Base-by-base conservation (phyloP, 1,140 invertebrate genomes). In the Rhynchophorus ferrugineus region DNA sequence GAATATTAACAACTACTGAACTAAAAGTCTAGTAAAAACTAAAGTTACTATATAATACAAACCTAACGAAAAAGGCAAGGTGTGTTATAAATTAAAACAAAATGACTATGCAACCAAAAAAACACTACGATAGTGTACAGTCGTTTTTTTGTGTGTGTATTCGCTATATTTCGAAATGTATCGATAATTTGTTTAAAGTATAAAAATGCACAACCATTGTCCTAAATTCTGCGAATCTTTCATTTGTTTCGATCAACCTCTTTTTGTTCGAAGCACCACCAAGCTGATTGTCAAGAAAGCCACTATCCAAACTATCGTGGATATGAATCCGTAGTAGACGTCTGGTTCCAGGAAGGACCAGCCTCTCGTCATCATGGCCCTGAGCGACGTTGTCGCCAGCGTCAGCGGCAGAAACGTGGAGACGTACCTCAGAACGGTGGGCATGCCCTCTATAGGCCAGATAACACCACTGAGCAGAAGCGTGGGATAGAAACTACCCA, bases 401-500 rank as follows among this genome's bases (percentile, higher is more conserved):
- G 94, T 98, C 38, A 95, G 73, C 0, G 94, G 94, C 33, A 96
- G 76, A 59, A 85, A 81, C 38, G 87, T 81, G 2, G 89, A 87
- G 21, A 96, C 79, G 63, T 89, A 87, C 57, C 84, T 78, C 6
- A 97, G 72, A 39, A 86, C 77, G 37, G 78, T 77, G 1, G 92
- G 92, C 88, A 97, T 96, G 62, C 53, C 49, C 38, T 87, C 80
- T 66, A 87, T 85, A 45, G 87, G 87, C 87, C 87, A 90, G 57
- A 90, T 89, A n/a, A 90, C 91, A 24, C 92, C 87, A 63, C 89
- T 91, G 3, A 95, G 77, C 55, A 95, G 75, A 16, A 97, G 76
- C 33, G 90, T 93, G 2, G 93, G 93, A 71, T 96, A 95, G 72
- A 97, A 95, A 54, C 89, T 92, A 38, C 93, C 93, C 8, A 97